Evolutionary conservation across 1,140 invertebrate genomes (phyloP), one percentile per base, ranked within the genome.

Genomic region (Drosophila neocordata): DNA sequence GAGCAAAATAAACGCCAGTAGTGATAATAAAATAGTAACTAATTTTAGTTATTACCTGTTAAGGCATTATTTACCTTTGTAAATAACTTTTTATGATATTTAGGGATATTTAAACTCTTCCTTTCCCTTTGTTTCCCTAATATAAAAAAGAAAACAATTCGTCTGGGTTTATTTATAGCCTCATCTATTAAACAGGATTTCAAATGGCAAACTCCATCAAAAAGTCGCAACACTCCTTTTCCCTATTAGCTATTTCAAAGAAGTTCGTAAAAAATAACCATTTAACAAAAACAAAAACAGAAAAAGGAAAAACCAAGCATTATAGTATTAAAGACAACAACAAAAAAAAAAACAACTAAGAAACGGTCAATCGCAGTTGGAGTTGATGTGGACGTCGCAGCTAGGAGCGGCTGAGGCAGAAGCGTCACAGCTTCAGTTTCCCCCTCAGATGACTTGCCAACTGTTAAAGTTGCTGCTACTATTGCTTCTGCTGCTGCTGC

Each of bases 391-490:
- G 18, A 48, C 9, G 61, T 31, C 74, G 63, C 73, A 69, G 73
- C 65, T 77, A 78, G 77, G 76, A 79, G 61, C 57, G 13, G 18
- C 58, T 6, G 51, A 41, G 51, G 44, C 59, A 69, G 48, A 34
- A 48, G 55, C 48, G 44, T 66, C 55, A 56, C 69, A 75, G 66
- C 71, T 48, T 65, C 66, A 53, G 71, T 65, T 76, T 72, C 69
- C 66, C 68, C 66, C 62, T 31, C 78, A 87, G 71, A 83, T 87
- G 79, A 82, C 78, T 83, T 69, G 79, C 68, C 70, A 76, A 67
- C 73, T 76, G 73, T 51, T 57, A 68, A 41, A 27, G 60, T 61
- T 18, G 44, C 27, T 34, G 38, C 9, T 56, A 37, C 58, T 82
- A 68, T 58, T 76, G 58, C 69, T 60, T 67, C 37, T 27, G 59